A percentile compares a stretch with the other conserved stretches of the same genome.
These are phyloP conservation scores for Turnix velox DNA, from an alignment of 2,113 vertebrate genomes.

Conservation along the genomic window DNA sequence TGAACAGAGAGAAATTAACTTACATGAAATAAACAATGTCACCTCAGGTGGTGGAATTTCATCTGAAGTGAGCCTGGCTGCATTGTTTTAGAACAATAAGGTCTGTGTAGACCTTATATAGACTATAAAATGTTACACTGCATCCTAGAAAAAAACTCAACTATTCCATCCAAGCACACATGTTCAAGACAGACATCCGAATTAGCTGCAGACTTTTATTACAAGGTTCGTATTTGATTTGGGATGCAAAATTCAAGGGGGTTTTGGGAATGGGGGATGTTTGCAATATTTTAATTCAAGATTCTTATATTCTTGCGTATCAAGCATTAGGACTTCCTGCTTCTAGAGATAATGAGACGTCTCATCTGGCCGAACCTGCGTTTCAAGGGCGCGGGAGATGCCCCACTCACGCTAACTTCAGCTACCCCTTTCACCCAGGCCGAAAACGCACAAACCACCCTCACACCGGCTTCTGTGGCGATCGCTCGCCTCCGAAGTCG, in stretches of 20 bases:
- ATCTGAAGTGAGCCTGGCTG: neutral
- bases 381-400: accelerated
- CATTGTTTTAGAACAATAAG: neutral
- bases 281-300: neutral
- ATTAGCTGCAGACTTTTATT: neutral
- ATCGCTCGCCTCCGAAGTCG: neutral
- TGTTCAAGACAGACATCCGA: neutral
- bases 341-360: too few relatives aligned
- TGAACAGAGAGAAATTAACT: neutral
- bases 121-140: neutral
- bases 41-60: neutral
- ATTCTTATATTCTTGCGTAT: neutral
- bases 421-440: too few relatives aligned
- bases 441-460: neutral
- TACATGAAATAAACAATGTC: neutral
- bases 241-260: neutral
- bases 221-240: neutral
- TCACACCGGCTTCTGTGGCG: accelerated
- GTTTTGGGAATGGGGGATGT: accelerated
- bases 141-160: neutral
- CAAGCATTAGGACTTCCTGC: neutral
- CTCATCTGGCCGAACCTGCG: neutral
- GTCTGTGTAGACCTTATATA: too few relatives aligned
- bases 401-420: too few relatives aligned
- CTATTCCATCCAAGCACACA: neutral